A percentile compares a stretch with the other conserved stretches of the same genome.
phyloP scores from a whole-genome alignment of 2,797 vertebrate genomes.

The Channallabes apus region DNA sequence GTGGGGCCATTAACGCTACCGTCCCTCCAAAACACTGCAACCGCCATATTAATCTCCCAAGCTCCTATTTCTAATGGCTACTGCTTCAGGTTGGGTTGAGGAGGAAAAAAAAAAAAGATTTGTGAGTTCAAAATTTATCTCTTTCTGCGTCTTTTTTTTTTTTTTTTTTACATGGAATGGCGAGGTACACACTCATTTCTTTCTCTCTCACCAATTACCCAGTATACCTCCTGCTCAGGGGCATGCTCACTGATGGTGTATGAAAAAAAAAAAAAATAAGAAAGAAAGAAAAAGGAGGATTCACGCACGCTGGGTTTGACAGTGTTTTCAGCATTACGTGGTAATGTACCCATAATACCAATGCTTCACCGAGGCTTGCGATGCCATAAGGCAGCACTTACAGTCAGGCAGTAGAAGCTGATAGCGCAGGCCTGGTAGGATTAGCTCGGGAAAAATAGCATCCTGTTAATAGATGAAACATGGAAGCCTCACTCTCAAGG shows the following conservation, averaged over 20 bases:
- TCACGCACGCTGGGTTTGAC: constrained; percentile 53
- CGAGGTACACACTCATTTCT: constrained; percentile 50
- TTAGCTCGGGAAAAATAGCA: constrained; percentile 76
- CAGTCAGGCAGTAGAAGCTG: constrained; percentile 68
- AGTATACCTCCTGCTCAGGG: constrained; percentile 63
- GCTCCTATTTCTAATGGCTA: constrained; percentile 74
- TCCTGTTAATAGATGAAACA: constrained; percentile 73
- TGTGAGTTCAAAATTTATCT: constrained; percentile 60
- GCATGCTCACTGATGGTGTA: constrained; percentile 54
- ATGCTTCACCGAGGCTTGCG: constrained; percentile 68
- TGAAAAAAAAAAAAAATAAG: constrained; percentile 42
- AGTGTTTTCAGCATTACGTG: constrained; percentile 72
- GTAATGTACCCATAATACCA: constrained; percentile 73
- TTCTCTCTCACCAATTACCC: constrained; percentile 59
- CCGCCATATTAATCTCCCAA: constrained; percentile 74
- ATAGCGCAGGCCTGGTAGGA: constrained; percentile 75
- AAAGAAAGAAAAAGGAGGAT: constrained; percentile 52
- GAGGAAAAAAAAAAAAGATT: constrained; percentile 66
- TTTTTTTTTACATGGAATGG: constrained; percentile 14
- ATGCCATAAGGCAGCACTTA: constrained; percentile 73
- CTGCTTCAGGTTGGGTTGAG: constrained; percentile 77
- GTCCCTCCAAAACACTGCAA: constrained; percentile 79
- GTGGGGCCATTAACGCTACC: constrained; percentile 82
- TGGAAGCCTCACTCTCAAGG: constrained; percentile 69
- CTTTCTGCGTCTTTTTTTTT: constrained; percentile 30